Evolutionary conservation across 2,888 invertebrate genomes (phyloP), one percentile per base, ranked within the genome.

Genomic region (Acleris literana): DNA sequence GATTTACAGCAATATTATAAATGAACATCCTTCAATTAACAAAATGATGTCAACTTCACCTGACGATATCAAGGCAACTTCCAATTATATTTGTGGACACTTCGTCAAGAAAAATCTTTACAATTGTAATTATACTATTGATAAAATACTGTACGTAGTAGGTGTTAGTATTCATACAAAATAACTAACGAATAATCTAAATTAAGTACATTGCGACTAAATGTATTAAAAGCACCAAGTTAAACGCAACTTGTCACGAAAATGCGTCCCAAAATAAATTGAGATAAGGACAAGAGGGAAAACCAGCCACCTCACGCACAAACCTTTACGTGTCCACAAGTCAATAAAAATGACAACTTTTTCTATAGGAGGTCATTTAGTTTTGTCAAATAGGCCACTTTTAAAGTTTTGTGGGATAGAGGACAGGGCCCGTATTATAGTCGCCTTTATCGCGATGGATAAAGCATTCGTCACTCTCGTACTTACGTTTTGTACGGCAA

Each of bases 181-280:
- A 48, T 46, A 52, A 62, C 25, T 62, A 52, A 61, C 46, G 22
- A 56, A 51, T 56, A 68, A 63, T 39, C 33, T 33, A 9, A 17
- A 64, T 73, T 79, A 83, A 82, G 80, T 83, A 82, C 78, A 74
- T 77, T 78, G 79, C 75, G 78, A 80, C 76, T 77, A 81, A 69
- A 72, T 63, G 69, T 74, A 72, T 69, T 75, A 69, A 69, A 83
- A 85, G 85, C 84, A 85, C 84, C 84, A 82, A 75, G 69, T 78
- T 73, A 74, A 73, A 73, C 74, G 72, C 64, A 72, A 67, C 70
- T 70, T 72, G 70, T 74, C 69, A 72, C 69, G 70, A 68, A 70
- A 73, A 71, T 70, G 66, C 68, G 56, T 66, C 29, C 54, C 64
- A 46, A 60, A 51, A 62, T 69, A 64, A 59, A 58, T 22, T 22